Evolutionary conservation across 2,888 invertebrate genomes (phyloP), one percentile per base, ranked within the genome.

Genomic region (Napeogenes inachia): DNA sequence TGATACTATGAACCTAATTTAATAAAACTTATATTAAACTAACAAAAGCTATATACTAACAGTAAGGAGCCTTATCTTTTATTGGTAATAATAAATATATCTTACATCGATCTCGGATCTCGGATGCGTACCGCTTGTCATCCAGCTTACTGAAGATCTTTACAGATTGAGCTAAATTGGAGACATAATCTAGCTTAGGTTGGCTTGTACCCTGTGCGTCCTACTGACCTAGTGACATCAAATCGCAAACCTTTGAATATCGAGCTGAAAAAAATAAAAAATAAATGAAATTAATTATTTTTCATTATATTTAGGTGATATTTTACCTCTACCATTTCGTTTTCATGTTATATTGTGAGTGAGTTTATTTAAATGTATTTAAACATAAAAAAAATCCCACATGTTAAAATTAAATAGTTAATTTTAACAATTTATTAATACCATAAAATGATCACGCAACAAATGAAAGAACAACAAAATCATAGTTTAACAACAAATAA

Each of bases 181-280:
- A 67, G 69, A 68, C 71, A 69, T 71, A 73, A 71, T 76, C 76
- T 77, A 76, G 74, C 72, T 73, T 76, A 71, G 73, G 73, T 80
- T 79, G 79, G 77, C 77, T 77, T 76, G 72, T 73, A 73, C 77
- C 75, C 77, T 75, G 79, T 68, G 72, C 80, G 86, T 67, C 84
- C 88, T 69, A 85, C 79, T 88, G 81, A 88, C 88, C 87, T 72
- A 84, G 75, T 86, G 79, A 84, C 85, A 82, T 78, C 68, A 73
- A 76, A 80, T 80, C 83, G 78, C 82, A 84, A 78, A 77, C 75
- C 72, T 76, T 68, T 68, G 75, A 78, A 73, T 76, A 73, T 71
- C 73, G 74, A 75, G 6, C 4, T 35, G 6, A 35, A 35, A 35
- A 3, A 60, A 59, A 30, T 45, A 54, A 47, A 58, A 59, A 21